Evolutionary conservation across 2,888 invertebrate species (phyloP).

Genomic region (Anticlea derivata): DNA sequence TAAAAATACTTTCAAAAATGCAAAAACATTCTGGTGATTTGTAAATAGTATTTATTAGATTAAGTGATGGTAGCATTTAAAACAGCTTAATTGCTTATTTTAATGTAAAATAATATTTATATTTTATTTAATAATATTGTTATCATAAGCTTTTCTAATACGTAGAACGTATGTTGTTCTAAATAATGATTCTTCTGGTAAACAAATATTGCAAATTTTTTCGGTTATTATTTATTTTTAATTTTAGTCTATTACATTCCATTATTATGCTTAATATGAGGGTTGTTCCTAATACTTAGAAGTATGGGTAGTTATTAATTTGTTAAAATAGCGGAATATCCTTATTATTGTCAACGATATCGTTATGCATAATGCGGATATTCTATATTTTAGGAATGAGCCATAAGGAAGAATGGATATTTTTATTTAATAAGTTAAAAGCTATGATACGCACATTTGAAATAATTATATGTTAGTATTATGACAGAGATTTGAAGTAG

Average conservation of each 20-base stretch:
- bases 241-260: conserved; percentile 59
- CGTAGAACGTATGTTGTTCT: conserved; percentile 68
- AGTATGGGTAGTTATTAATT: conserved; percentile 49
- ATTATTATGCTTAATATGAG: conserved; percentile 57
- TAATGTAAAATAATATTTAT: conserved; percentile 83
- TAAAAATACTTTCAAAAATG: conserved; percentile 20
- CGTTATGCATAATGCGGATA: conserved; percentile 14
- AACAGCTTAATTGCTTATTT: conserved; percentile 77
- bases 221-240: conserved; percentile 56
- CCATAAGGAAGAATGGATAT: conserved; percentile 38
- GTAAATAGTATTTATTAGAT: conserved; percentile 83
- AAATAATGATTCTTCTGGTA: conserved; percentile 33
- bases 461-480: conserved; percentile 33
- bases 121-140: conserved; percentile 78
- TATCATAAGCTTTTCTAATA: conserved; percentile 64
- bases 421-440: conserved; percentile 43
- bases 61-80: conserved; percentile 77
- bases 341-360: conserved; percentile 7
- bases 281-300: conserved; percentile 73
- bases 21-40: conserved; percentile 76
- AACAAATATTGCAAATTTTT: conserved; percentile 28
- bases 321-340: conserved; percentile 21
- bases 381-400: conserved; percentile 33
- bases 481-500: conserved; percentile 10
- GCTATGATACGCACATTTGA: conserved; percentile 42